Conservation (phyloP, 2,888 invertebrate species). For the Subacronicta megacephala region DNA sequence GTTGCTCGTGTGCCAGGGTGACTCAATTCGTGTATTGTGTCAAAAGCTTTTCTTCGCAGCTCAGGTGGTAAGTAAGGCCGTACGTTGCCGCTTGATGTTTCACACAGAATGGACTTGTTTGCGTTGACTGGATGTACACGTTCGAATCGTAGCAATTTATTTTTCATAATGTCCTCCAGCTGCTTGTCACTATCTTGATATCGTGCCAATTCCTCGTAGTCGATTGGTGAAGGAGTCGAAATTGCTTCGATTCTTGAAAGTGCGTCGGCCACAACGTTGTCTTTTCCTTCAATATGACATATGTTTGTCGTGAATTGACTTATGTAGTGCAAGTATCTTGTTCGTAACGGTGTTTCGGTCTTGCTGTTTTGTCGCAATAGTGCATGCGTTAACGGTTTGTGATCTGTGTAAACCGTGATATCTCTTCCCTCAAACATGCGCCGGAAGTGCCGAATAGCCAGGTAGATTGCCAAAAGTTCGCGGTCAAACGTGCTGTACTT, state of each 20-base stretch:
- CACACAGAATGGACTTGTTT: not conserved
- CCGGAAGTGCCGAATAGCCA: conserved; percentile 1
- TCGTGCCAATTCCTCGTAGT: conserved; percentile 3
- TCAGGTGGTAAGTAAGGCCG: not conserved
- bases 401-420: not conserved
- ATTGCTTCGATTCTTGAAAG: not conserved
- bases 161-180: not conserved
- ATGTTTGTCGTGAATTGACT: not conserved
- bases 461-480: not conserved
- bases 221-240: conserved; percentile 1
- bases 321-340: conserved; percentile 2
- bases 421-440: conserved; percentile 3
- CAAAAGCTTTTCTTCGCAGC: not conserved
- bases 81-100: not conserved
- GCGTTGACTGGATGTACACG: not conserved
- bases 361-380: conserved; percentile 5
- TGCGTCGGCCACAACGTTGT: conserved; percentile 1
- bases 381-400: conserved; percentile 1
- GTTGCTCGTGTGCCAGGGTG: conserved; percentile 3
- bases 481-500: not conserved
- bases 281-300: conserved; percentile 1
- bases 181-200: not conserved
- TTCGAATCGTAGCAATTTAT: not conserved
- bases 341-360: not conserved
- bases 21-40: not conserved